phyloP scores from a whole-genome alignment of 1,140 invertebrate genomes.

The Antheraea pernyi region DNA sequence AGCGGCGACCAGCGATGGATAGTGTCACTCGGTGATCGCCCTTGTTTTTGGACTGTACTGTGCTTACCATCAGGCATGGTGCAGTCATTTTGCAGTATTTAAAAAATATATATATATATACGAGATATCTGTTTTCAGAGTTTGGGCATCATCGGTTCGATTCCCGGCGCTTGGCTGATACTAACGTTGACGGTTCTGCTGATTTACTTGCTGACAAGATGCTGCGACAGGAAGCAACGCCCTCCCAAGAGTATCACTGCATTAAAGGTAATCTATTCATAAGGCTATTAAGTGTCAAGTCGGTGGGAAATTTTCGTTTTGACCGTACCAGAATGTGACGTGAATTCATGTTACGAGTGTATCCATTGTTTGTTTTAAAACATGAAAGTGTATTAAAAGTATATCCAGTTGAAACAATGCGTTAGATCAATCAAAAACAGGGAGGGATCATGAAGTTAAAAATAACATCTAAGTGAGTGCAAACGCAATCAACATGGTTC shows the following conservation, averaged over 20 bases:
- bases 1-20: too few species aligned
- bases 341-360: too few species aligned
- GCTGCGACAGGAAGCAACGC: conserved; percentile 94
- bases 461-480: conserved; percentile 24
- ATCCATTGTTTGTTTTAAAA: neutral
- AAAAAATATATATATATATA: too few species aligned
- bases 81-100: too few species aligned
- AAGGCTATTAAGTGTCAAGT: neutral
- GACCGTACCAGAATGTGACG: too few species aligned
- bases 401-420: neutral
- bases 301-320: too few species aligned
- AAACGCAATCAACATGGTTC: conserved; percentile 27
- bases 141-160: conserved; percentile 92
- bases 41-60: too few species aligned
- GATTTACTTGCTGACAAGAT: conserved; percentile 94
- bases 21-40: too few species aligned
- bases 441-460: conserved; percentile 18
- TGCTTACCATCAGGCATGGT: too few species aligned
- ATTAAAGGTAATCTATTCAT: conserved; percentile 82
- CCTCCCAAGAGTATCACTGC: conserved; percentile 91
- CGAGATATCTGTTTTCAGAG: conserved; percentile 86
- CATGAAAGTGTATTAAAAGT: neutral
- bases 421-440: conserved; percentile 13
- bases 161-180: conserved; percentile 94
- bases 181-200: conserved; percentile 92